Percentiles rank a stretch among this genome's conserved stretches.
phyloP scores from a whole-genome alignment of 2,888 invertebrate species.

The Athalia circularis region DNA sequence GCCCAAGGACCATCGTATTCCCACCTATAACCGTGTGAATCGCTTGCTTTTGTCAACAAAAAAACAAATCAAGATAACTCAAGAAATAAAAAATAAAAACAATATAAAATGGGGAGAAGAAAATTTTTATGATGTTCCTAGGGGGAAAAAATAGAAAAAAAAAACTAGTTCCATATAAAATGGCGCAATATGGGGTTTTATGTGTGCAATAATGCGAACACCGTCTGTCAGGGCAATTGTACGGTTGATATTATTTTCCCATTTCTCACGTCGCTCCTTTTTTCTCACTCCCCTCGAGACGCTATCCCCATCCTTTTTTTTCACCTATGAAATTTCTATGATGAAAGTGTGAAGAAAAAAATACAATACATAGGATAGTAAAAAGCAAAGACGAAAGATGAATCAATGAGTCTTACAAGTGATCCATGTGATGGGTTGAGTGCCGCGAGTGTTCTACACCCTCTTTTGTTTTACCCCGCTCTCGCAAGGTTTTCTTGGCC shows the following conservation, averaged over 20 bases:
- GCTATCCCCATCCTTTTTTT: background rate
- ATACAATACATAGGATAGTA: too few relatives aligned
- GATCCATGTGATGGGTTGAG: too few relatives aligned
- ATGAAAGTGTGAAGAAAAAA: too few relatives aligned
- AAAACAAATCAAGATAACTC: too few relatives aligned
- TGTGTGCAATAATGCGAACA: constrained; percentile 62
- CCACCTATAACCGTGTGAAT: too few relatives aligned
- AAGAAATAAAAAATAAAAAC: background rate
- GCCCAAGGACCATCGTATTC: too few relatives aligned
- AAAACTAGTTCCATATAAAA: constrained; percentile 46
- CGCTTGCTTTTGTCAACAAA: too few relatives aligned
- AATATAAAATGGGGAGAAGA: constrained; percentile 8
- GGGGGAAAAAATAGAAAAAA: constrained; percentile 23
- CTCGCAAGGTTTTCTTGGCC: background rate
- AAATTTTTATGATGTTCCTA: background rate
- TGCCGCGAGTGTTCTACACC: too few relatives aligned
- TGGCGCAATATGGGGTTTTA: constrained; percentile 64
- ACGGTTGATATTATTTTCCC: constrained; percentile 38
- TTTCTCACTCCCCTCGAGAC: background rate
- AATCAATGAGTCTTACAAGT: too few relatives aligned
- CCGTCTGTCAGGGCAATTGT: constrained; percentile 55
- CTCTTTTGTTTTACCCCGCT: too few relatives aligned
- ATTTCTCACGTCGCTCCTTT: background rate
- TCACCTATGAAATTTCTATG: background rate
- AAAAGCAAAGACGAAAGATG: too few relatives aligned